phyloP scores from a whole-genome alignment of 2,113 vertebrate species.

The Alosa alosa region DNA sequence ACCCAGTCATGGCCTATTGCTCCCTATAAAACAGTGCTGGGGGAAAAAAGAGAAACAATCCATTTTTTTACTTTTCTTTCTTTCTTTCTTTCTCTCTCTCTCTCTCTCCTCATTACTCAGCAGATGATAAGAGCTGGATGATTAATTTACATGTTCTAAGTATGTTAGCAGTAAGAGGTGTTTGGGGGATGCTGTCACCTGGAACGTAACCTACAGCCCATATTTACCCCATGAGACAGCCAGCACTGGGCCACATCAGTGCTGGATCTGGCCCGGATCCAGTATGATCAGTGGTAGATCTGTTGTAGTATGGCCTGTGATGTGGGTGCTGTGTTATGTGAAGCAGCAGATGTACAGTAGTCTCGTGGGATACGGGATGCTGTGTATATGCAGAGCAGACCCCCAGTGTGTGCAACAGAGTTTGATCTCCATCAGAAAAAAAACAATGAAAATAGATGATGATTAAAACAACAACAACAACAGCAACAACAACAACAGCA shows the following conservation, averaged over 20 bases:
- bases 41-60: not conserved
- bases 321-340: not conserved
- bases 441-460: not conserved
- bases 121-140: conserved; percentile 63
- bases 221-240: not conserved
- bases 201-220: not conserved
- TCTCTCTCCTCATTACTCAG: conserved; percentile 79
- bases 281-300: not conserved
- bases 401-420: not conserved
- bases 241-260: not conserved
- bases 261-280: not conserved
- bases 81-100: conserved; percentile 41
- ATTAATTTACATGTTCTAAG: conserved; percentile 38
- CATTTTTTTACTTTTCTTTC: not conserved
- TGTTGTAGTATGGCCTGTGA: not conserved
- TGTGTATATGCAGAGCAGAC: not conserved
- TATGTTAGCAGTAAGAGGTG: not conserved
- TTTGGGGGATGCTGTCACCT: not conserved
- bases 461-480: too few relatives aligned
- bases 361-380: not conserved
- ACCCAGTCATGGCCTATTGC: conserved; percentile 81
- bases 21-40: conserved; percentile 65
- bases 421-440: not conserved
- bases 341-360: not conserved
- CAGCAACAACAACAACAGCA: too few relatives aligned